A percentile compares a stretch with the other conserved stretches of the same genome.
phyloP scores from a whole-genome alignment of 2,113 vertebrate species.

The Peromyscus polionotus region DNA sequence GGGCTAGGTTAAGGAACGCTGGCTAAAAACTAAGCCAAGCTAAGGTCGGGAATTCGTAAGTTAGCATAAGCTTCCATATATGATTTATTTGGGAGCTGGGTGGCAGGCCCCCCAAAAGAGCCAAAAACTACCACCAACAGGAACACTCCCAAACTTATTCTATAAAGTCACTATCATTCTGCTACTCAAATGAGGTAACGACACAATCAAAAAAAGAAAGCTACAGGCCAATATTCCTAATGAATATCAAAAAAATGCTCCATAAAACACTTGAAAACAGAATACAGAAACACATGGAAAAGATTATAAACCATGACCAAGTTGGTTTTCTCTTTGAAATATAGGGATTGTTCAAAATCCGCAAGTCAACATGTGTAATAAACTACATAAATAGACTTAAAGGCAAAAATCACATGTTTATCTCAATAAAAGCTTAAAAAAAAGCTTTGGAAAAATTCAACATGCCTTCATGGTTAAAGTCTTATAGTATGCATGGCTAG shows the following conservation, averaged over 20 bases:
- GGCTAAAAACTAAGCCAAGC: too few relatives aligned
- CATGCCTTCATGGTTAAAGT: neutral
- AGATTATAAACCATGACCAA: neutral
- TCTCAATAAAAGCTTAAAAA: neutral
- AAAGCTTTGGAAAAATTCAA: neutral
- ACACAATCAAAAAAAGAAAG: neutral
- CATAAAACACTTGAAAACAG: neutral
- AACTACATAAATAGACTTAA: neutral
- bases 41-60: too few relatives aligned
- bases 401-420: neutral
- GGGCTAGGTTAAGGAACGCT: too few relatives aligned
- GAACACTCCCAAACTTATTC: neutral
- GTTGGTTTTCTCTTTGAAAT: neutral
- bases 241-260: neutral
- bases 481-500: neutral
- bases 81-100: too few relatives aligned
- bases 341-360: neutral
- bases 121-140: too few relatives aligned
- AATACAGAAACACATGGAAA: neutral
- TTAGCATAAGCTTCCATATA: too few relatives aligned
- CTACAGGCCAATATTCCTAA: neutral
- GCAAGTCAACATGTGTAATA: neutral
- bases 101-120: too few relatives aligned
- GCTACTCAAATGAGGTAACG: neutral
- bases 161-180: neutral